These are phyloP conservation scores for Sula dactylatra DNA, from an alignment of 2,113 vertebrate species.

Conservation along the genomic window DNA sequence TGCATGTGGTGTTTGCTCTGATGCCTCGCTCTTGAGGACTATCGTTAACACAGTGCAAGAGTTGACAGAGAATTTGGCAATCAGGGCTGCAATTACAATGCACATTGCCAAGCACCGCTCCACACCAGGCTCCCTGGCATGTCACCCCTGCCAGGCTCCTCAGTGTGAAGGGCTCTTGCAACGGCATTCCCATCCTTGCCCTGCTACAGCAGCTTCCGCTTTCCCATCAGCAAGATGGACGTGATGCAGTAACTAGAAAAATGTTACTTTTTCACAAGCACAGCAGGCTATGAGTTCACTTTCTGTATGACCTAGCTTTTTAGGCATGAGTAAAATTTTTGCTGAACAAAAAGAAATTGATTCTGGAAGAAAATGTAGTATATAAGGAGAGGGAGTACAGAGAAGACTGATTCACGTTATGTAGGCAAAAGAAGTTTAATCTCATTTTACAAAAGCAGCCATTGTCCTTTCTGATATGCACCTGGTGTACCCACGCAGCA, in stretches of 20 bases:
- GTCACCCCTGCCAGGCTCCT: background rate
- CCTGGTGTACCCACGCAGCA: background rate
- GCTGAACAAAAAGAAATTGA: background rate
- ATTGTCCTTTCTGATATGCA: background rate
- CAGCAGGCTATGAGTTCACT: background rate
- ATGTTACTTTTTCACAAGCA: background rate
- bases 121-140: background rate
- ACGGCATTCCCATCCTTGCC: background rate
- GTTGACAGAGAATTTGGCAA: background rate
- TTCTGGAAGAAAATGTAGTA: background rate
- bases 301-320: background rate
- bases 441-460: background rate
- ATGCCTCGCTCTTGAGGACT: background rate
- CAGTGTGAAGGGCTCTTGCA: background rate
- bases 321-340: background rate
- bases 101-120: background rate
- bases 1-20: background rate
- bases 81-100: background rate
- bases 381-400: background rate
- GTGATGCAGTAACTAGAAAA: background rate
- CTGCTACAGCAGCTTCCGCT: background rate
- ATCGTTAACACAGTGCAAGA: background rate
- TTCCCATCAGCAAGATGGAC: background rate
- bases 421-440: background rate
- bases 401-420: background rate